These are phyloP conservation scores for Tiaroga cobitis DNA, from an alignment of 2,797 vertebrate genomes.

Conservation along the genomic window DNA sequence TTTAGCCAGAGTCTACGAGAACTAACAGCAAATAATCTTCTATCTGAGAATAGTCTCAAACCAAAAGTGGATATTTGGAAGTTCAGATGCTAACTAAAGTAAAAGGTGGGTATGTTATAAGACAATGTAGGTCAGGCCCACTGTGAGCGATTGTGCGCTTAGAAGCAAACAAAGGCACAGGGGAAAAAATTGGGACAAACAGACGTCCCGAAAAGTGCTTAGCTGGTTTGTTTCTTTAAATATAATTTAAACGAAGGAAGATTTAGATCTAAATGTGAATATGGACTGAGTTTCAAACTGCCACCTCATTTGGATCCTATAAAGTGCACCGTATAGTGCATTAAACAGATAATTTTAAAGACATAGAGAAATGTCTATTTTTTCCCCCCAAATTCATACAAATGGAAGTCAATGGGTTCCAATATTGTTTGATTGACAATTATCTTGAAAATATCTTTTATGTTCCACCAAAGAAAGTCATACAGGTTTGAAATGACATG, in stretches of 20 bases:
- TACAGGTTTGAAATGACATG: not conserved
- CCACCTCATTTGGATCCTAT: not conserved
- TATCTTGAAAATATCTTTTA: not conserved
- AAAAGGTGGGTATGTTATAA: not conserved
- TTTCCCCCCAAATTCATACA: not conserved
- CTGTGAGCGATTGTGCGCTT: not conserved
- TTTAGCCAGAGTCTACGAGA: slow-evolving; percentile 20
- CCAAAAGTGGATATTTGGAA: not conserved
- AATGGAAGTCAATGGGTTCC: not conserved
- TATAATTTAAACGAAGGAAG: slow-evolving; percentile 8
- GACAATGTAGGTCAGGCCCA: slow-evolving; percentile 20
- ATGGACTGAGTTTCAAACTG: slow-evolving; percentile 5
- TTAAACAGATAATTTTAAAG: not conserved
- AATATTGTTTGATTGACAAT: not conserved
- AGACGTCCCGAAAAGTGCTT: not conserved
- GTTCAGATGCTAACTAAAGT: not conserved
- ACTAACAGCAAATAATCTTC: slow-evolving; percentile 6
- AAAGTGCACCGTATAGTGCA: slow-evolving; percentile 6
- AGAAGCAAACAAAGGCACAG: not conserved
- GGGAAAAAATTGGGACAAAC: not conserved
- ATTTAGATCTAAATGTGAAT: slow-evolving; percentile 26
- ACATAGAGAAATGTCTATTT: not conserved
- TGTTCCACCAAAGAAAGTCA: not conserved
- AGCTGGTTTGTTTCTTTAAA: slow-evolving; percentile 20
- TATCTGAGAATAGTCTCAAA: not conserved